Evolutionary conservation across 2,888 invertebrate species (phyloP), one percentile per base, ranked within the genome.

Genomic region (Dryocosmus kuriphilus): DNA sequence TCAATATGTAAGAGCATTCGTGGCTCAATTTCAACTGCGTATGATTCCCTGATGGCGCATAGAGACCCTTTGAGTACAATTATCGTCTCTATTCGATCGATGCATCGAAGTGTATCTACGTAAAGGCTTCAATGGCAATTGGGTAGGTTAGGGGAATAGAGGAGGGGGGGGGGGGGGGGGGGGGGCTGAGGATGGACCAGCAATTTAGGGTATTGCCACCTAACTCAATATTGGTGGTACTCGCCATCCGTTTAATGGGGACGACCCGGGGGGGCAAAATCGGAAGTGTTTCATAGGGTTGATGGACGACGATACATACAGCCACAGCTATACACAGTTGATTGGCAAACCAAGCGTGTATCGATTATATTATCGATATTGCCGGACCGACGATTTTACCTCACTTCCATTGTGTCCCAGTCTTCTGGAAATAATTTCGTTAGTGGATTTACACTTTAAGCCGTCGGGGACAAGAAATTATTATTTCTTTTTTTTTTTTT

Each of bases 191-290:
- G 75, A 73, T 75, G 83, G 83, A 81, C 84, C 77, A 80, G 85
- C 84, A 88, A 88, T 89, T 87, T 87, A 85, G 86, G 83, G 85
- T 84, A 86, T 85, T 85, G 86, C 84, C 83, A 82, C 81, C 85
- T 87, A 87, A 88, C 86, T 86, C 85, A 86, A 89, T 87, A 88
- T 88, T 85, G 85, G 84, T 78, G 83, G 84, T 83, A 84, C 83
- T 86, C 84, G 83, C 80, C 85, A 77, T 83, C 83, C 84, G 84
- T 86, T 88, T 88, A 88, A 89, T 88, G 85, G 85, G 85, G 81
- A 65, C 55, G 74, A 74, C 38, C 57, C 30, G 65, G 41, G 65
- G 41, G n/a, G 24, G 38, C 38, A 61, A 57, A 19, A 75, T 38
- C 62, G 61, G 38, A 19, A 19, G 16, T 61, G 32, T 76, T 32